Conservation (phyloP, 53 echinoderm and acorn worm species). For the Paelopatides confundens region DNA sequence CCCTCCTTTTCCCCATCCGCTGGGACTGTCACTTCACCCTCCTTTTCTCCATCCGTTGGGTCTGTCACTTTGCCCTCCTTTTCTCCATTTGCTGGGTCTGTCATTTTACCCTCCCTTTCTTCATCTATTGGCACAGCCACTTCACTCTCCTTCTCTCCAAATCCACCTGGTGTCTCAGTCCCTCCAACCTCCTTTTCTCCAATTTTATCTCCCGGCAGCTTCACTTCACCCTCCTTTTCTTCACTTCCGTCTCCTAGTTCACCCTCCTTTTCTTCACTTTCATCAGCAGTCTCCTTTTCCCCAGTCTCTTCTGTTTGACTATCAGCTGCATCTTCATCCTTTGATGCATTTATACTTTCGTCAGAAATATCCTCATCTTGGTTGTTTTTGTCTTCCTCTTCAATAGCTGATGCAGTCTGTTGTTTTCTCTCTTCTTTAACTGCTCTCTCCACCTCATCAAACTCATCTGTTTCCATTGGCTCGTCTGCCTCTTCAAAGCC, state of each 20-base stretch:
- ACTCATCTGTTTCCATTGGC: constrained; percentile 39
- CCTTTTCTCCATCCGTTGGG: background rate
- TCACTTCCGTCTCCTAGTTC: background rate
- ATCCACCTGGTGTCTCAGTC: background rate
- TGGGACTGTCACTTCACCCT: background rate
- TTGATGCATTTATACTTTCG: background rate
- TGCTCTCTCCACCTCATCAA: constrained; percentile 32
- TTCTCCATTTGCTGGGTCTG: background rate
- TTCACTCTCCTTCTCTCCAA: background rate
- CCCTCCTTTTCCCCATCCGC: background rate
- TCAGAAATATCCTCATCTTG: background rate
- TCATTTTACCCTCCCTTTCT: too few species aligned
- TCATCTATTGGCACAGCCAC: too few species aligned
- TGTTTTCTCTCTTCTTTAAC: constrained; percentile 10
- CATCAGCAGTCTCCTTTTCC: too few species aligned
- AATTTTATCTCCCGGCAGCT: background rate
- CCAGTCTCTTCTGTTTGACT: background rate
- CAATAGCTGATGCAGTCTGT: background rate
- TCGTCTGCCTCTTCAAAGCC: background rate
- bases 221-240: constrained; percentile 8
- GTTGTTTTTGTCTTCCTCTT: background rate
- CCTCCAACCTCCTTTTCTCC: background rate
- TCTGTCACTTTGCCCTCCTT: background rate
- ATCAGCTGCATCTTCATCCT: background rate
- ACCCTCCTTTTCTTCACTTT: background rate